Base-by-base conservation (phyloP, 2,888 invertebrate genomes). In the Andrena minutula region DNA sequence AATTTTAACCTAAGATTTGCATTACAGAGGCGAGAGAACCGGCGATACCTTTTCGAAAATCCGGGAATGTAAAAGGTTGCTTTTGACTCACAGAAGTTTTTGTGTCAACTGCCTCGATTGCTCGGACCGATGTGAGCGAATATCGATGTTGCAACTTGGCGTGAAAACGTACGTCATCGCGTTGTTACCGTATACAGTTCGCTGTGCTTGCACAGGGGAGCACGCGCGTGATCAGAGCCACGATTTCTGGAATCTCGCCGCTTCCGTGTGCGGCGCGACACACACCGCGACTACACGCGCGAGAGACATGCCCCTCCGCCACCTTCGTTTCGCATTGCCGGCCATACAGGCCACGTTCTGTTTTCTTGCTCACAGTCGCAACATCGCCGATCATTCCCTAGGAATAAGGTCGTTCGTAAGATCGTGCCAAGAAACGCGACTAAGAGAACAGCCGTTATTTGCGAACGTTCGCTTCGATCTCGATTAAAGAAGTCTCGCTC, bases 261-360 rank as follows among this genome's bases (percentile, higher is more conserved):
- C 79, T 79, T 76, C 82, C 78, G 82, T 83, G 84, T 86, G 75
- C 49, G 73, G 75, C 49, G 74, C 66, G 68, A 64, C 63, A 75
- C 63, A 70, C 78, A 61, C 61, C 26, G 76, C 12, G 47, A 72
- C 71, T 75, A 83, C 64, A 75, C 66, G 60, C 73, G 63, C 78
- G 80, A 80, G 83, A 80, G 87, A 85, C 82, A 86, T 84, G 71
- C 77, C 85, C 69, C 69, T 79, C 74, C 81, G 60, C 79, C 75
- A 12, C 58, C 60, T 79, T 75, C 89, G 91, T 89, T 81, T 89
- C 89, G 90, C 91, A 89, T 90, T 91, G 86, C 78, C 90, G 91
- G 87, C 75, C 87, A 90, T 89, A 89, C 86, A 83, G 90, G 90
- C 83, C 90, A 81, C 82, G 89, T 76, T 81, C 82, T 80, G 87